Conservation (phyloP, 2,113 vertebrate species). For the Naja naja region DNA sequence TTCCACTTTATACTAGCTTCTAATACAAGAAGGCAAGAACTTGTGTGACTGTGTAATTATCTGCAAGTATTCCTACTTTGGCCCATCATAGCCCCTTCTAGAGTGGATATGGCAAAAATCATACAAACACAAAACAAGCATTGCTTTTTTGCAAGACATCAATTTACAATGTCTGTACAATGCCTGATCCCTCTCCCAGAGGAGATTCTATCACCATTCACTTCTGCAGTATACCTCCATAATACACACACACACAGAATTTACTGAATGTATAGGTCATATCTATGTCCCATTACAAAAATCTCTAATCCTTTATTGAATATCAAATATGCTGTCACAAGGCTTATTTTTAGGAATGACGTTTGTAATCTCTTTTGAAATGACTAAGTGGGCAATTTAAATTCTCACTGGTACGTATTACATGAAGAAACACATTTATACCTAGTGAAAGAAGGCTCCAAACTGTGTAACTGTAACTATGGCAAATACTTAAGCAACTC, state of each 20-base stretch:
- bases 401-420: neutral
- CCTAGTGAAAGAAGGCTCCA: neutral
- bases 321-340: neutral
- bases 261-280: neutral
- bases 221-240: neutral
- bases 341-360: neutral
- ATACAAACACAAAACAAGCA: neutral
- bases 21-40: neutral
- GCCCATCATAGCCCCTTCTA: neutral
- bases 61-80: neutral
- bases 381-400: neutral
- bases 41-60: neutral
- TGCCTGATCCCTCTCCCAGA: neutral
- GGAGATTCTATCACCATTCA: neutral
- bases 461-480: neutral
- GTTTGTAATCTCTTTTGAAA: neutral
- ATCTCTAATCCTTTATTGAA: neutral
- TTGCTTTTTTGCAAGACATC: neutral
- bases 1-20: neutral
- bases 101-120: neutral
- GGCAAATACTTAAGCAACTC: neutral
- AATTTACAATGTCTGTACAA: neutral
- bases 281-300: neutral
- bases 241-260: neutral
- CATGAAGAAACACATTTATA: neutral